phyloP scores from a whole-genome alignment of 2,113 vertebrate species.

The Irena cyanogastra region DNA sequence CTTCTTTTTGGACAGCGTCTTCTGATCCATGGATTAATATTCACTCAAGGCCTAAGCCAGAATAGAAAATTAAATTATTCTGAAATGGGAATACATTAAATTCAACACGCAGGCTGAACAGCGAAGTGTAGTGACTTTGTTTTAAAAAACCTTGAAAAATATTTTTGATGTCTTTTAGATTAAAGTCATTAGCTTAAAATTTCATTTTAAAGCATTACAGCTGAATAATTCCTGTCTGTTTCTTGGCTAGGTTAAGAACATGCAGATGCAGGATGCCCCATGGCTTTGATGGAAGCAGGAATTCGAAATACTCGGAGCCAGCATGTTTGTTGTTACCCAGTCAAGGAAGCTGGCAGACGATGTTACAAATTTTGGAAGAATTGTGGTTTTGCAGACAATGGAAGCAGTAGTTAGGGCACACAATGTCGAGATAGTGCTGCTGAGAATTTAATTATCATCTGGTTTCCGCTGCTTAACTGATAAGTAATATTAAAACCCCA shows the following conservation, averaged over 20 bases:
- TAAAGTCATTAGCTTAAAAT: background rate
- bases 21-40: background rate
- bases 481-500: conserved; percentile 5
- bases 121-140: background rate
- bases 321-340: background rate
- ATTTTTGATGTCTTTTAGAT: background rate
- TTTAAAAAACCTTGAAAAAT: background rate
- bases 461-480: background rate
- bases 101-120: background rate
- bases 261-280: background rate
- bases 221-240: background rate
- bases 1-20: background rate
- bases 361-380: conserved; percentile 18
- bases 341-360: conserved; percentile 25
- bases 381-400: conserved; percentile 36
- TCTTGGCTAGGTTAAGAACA: background rate
- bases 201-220: background rate
- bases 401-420: background rate
- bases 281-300: background rate
- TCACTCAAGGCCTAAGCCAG: background rate
- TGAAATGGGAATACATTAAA: background rate
- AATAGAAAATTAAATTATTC: background rate
- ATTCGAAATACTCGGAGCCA: background rate
- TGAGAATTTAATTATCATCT: background rate
- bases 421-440: background rate